Percentiles rank a stretch among this genome's conserved stretches.
These are phyloP conservation scores for Eupsittula cactorum DNA, from an alignment of 2,113 vertebrate species.

Conservation along the genomic window DNA sequence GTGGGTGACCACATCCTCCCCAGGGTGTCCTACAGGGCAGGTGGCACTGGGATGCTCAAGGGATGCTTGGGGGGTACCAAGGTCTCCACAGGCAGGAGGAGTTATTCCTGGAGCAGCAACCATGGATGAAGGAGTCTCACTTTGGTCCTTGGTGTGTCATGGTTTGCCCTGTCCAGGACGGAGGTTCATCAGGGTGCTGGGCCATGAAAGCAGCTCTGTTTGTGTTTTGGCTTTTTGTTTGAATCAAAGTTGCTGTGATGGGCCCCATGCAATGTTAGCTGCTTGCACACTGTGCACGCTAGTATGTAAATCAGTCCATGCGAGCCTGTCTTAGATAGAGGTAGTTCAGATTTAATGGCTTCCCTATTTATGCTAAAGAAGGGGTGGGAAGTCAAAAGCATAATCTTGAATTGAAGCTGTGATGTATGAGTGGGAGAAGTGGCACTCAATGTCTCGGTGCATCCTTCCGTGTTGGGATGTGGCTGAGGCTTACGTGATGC, in stretches of 20 bases:
- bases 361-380: neutral
- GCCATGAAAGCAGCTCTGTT: neutral
- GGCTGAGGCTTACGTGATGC: neutral
- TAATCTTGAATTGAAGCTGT: neutral
- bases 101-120: neutral
- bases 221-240: neutral
- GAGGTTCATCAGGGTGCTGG: neutral
- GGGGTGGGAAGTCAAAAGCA: neutral
- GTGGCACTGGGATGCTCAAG: rapidly evolving
- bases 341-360: neutral
- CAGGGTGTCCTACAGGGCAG: rapidly evolving
- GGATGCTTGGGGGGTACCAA: rapidly evolving
- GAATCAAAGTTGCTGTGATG: neutral
- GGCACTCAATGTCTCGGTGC: rapidly evolving
- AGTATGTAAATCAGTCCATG: neutral
- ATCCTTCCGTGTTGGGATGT: neutral
- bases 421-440: neutral
- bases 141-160: neutral
- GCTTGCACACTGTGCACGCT: neutral
- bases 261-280: neutral
- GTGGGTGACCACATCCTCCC: rapidly evolving
- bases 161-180: neutral
- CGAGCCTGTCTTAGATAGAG: neutral
- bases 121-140: rapidly evolving
- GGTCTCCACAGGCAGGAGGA: rapidly evolving